Percentiles rank a stretch among this genome's conserved stretches.
Conservation (phyloP, 2,888 invertebrate species). For the Hyposoter dolosus region DNA sequence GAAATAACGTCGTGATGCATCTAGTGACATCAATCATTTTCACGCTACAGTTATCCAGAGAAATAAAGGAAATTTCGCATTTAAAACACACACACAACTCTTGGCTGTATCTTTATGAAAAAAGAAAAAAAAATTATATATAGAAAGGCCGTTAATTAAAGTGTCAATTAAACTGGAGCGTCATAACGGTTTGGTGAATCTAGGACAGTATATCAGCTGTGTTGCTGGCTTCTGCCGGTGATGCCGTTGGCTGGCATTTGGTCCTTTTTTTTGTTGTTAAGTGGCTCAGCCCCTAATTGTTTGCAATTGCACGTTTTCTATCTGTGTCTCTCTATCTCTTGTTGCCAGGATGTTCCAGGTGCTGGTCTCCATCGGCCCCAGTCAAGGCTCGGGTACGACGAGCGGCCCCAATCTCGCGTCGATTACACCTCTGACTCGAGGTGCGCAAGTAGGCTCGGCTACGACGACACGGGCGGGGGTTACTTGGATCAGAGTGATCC, state of each 20-base stretch:
- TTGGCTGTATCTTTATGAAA: background rate
- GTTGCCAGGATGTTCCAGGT: conserved; percentile 73
- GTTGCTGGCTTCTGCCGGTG: conserved; percentile 28
- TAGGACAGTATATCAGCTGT: conserved; percentile 55
- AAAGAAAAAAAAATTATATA: conserved; percentile 22
- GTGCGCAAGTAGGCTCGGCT: conserved; percentile 82
- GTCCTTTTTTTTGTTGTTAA: conserved; percentile 45
- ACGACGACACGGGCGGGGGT: conserved; percentile 83
- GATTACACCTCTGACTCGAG: conserved; percentile 83
- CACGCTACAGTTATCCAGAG: background rate
- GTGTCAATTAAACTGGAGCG: conserved; percentile 63
- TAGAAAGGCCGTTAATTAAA: conserved; percentile 60
- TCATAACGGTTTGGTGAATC: conserved; percentile 61
- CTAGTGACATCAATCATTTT: conserved; percentile 20
- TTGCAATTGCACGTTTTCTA: conserved; percentile 41
- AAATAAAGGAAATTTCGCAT: background rate
- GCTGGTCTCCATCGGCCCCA: conserved; percentile 80
- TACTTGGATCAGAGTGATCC: conserved; percentile 83
- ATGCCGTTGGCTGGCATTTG: conserved; percentile 31
- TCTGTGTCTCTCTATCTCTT: conserved; percentile 35
- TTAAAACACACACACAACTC: background rate
- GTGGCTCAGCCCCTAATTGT: conserved; percentile 62
- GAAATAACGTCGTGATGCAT: background rate
- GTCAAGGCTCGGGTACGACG: conserved; percentile 83
- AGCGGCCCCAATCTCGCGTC: conserved; percentile 82